Percentiles rank a stretch among this genome's conserved stretches.
phyloP scores from a whole-genome alignment of 64 coral and sea anemone genomes.

The Actinia tenebrosa region DNA sequence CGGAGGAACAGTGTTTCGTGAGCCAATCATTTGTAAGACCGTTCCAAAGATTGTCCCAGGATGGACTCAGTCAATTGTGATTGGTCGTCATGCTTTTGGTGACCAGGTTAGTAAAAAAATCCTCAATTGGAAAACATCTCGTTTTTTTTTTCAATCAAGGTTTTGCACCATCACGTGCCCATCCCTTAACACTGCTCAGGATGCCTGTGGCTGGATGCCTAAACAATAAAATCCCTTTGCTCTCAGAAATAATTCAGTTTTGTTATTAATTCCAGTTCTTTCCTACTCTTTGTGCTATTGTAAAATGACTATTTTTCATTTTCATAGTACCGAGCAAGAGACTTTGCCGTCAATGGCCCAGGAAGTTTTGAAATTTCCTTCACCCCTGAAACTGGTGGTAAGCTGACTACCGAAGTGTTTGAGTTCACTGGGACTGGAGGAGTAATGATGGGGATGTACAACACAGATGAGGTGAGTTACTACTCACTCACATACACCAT shows the following conservation, averaged over 20 bases:
- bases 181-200: too few species aligned
- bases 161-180: too few species aligned
- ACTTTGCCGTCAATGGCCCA: constrained; percentile 93
- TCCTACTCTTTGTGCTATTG: neutral
- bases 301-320: neutral
- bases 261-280: neutral
- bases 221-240: too few species aligned
- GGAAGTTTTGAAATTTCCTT: constrained; percentile 94
- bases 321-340: constrained; percentile 84
- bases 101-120: constrained; percentile 61
- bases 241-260: too few species aligned
- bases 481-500: too few species aligned
- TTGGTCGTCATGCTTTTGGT: constrained; percentile 98
- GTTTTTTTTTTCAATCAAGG: too few species aligned
- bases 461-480: constrained; percentile 88
- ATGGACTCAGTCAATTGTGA: constrained; percentile 92
- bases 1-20: constrained; percentile 95
- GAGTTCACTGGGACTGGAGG: constrained; percentile 95
- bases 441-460: constrained; percentile 99
- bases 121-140: too few species aligned
- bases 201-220: too few species aligned
- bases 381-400: constrained; percentile 73
- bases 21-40: constrained; percentile 93
- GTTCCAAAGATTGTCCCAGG: constrained; percentile 93
- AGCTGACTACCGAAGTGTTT: constrained; percentile 89